phyloP scores from a whole-genome alignment of 2,113 vertebrate species.

The Ahaetulla prasina region DNA sequence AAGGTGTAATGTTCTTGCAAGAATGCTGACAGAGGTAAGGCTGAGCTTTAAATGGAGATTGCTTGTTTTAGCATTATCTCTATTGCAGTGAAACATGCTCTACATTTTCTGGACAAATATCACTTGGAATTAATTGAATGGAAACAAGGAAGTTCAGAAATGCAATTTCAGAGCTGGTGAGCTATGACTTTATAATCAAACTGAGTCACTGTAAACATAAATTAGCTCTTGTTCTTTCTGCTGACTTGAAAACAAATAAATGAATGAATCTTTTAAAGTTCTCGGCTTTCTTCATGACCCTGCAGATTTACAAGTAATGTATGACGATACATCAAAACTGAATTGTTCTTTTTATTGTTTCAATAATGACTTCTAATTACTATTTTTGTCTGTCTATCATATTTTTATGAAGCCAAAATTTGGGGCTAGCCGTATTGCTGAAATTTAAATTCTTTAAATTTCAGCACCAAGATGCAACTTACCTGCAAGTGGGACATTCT shows the following conservation, averaged over 20 bases:
- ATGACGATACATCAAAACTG: slow-evolving; percentile 29
- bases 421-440: background rate
- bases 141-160: slow-evolving; percentile 52
- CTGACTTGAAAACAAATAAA: slow-evolving; percentile 52
- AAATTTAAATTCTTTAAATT: background rate
- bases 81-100: slow-evolving; percentile 52
- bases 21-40: slow-evolving; percentile 43
- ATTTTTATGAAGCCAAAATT: background rate
- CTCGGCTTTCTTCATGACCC: slow-evolving; percentile 37
- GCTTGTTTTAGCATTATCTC: slow-evolving; percentile 63
- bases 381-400: background rate
- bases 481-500: background rate
- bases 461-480: background rate
- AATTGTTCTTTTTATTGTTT: slow-evolving; percentile 21
- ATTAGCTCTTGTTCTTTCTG: slow-evolving; percentile 61
- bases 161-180: slow-evolving; percentile 54
- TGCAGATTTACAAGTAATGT: slow-evolving; percentile 39
- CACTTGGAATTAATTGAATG: slow-evolving; percentile 62
- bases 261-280: slow-evolving; percentile 26
- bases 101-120: slow-evolving; percentile 54
- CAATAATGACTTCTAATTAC: slow-evolving; percentile 27
- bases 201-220: slow-evolving; percentile 61
- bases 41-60: slow-evolving; percentile 51
- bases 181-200: slow-evolving; percentile 61
- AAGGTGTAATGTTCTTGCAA: slow-evolving; percentile 57